Conservation (phyloP, 2,113 vertebrate genomes). For the Tautogolabrus adspersus region DNA sequence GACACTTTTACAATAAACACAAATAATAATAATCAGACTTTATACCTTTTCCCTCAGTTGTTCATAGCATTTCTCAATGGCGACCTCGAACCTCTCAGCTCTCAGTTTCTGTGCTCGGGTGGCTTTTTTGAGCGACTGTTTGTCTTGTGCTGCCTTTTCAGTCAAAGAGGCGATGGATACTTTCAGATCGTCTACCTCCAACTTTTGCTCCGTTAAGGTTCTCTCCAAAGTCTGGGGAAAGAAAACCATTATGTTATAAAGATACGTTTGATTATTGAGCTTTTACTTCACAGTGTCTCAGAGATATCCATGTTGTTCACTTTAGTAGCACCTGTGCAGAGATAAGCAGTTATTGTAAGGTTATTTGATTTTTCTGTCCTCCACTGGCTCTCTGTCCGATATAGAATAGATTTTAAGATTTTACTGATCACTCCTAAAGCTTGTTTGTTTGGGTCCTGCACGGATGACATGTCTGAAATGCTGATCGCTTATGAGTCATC, state of each 20-base stretch:
- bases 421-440: no score
- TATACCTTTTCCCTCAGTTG: constrained; percentile 86
- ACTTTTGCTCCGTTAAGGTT: constrained; percentile 82
- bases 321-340: no score
- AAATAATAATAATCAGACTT: background rate
- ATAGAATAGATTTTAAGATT: no score
- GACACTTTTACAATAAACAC: background rate
- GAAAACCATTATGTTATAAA: background rate
- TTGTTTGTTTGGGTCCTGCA: no score
- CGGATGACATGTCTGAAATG: no score
- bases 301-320: no score
- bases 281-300: background rate
- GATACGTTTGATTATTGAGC: background rate
- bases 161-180: constrained; percentile 73
- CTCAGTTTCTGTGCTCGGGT: constrained; percentile 84
- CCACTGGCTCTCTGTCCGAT: no score
- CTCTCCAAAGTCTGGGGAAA: constrained; percentile 84
- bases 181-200: constrained; percentile 78
- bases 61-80: constrained; percentile 80
- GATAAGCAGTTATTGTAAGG: no score
- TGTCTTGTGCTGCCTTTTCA: constrained; percentile 80
- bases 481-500: no score
- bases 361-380: no score
- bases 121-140: constrained; percentile 85
- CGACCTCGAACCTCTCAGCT: constrained; percentile 82